phyloP scores from a whole-genome alignment of 92 coral and sea anemone genomes.

The Zoanthus solanderi region DNA sequence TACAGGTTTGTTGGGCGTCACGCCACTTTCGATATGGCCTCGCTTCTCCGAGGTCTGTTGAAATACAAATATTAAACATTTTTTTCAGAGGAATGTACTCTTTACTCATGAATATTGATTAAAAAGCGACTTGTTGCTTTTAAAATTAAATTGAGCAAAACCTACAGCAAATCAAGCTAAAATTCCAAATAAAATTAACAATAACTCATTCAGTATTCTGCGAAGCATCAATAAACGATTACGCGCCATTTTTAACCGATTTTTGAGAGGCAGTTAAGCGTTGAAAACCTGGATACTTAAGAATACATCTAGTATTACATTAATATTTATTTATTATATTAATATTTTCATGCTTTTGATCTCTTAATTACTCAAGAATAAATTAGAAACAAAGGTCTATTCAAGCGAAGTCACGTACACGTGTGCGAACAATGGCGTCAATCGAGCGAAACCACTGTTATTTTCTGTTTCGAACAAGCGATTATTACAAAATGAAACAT shows the following conservation, averaged over 20 bases:
- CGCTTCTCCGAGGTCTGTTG: conserved; percentile 8
- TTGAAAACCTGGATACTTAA: not conserved
- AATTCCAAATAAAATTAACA: not conserved
- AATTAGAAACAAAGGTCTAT: not conserved
- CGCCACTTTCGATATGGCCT: conserved; percentile 6
- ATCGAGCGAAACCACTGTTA: not conserved
- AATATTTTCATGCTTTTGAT: not conserved
- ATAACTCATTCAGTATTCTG: not conserved
- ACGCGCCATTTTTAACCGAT: conserved; percentile 4
- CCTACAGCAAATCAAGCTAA: not conserved
- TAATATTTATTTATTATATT: no score
- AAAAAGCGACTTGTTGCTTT: not conserved
- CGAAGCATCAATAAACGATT: conserved; percentile 1
- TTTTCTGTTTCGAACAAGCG: not conserved
- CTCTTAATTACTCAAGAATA: not conserved
- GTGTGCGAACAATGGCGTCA: conserved; percentile 1
- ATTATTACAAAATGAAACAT: no score
- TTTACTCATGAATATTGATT: not conserved
- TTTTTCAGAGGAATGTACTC: not conserved
- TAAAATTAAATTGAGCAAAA: not conserved
- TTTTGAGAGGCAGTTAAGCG: not conserved
- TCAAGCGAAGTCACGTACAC: not conserved
- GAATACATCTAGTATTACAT: not conserved
- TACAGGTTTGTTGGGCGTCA: conserved; percentile 11
- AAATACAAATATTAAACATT: not conserved